Evolutionary conservation across 2,797 vertebrate species (phyloP).

Genomic region (Sparus aurata): DNA sequence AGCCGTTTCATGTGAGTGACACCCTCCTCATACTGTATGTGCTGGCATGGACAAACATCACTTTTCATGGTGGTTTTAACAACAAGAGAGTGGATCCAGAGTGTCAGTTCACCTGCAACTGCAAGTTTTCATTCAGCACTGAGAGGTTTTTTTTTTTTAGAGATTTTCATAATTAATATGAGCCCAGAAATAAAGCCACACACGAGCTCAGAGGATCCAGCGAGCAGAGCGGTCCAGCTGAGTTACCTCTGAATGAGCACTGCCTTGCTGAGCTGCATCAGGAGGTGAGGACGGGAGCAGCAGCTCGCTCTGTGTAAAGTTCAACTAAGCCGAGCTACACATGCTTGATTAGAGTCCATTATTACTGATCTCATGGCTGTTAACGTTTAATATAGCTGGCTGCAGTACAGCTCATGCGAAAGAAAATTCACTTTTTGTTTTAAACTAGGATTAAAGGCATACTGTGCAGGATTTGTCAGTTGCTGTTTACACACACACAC

Average conservation of each 20-base stretch:
- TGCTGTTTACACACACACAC: no score
- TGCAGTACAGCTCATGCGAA: background rate
- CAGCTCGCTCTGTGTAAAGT: conserved; percentile 9
- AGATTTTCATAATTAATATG: conserved; percentile 26
- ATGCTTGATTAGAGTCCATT: conserved; percentile 6
- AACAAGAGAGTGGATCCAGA: background rate
- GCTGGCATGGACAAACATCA: background rate
- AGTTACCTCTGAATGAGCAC: conserved; percentile 18
- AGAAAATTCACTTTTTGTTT: background rate
- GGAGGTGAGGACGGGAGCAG: conserved; percentile 1
- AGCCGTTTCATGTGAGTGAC: conserved; percentile 66
- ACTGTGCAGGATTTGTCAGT: no score
- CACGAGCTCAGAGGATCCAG: conserved; percentile 23
- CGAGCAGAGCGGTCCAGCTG: conserved; percentile 13
- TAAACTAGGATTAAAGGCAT: background rate
- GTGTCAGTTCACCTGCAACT: background rate
- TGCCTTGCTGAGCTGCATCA: conserved; percentile 8
- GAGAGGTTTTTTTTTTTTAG: background rate
- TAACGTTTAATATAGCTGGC: background rate
- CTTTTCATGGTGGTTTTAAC: background rate
- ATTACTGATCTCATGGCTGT: background rate
- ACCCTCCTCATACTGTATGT: conserved; percentile 21
- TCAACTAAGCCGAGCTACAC: conserved; percentile 2
- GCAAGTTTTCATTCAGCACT: background rate
- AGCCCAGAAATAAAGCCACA: conserved; percentile 1